Conservation (phyloP, 2,113 vertebrate species). For the Mungos mungo region DNA sequence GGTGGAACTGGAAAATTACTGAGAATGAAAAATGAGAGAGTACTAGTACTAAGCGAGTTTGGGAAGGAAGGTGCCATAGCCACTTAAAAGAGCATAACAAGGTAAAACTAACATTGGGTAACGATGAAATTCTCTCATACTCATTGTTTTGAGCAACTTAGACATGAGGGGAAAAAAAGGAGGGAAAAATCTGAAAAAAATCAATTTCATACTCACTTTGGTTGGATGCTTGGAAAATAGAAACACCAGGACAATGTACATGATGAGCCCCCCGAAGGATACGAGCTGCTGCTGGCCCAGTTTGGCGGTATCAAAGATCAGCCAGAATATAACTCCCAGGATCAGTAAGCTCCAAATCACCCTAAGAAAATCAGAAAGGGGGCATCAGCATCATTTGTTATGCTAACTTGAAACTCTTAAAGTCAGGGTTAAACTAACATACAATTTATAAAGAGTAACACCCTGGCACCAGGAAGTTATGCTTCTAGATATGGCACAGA, state of each 20-base stretch:
- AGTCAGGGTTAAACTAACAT: background rate
- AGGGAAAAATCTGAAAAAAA: background rate
- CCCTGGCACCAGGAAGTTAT: background rate
- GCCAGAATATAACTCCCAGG: conserved; percentile 85
- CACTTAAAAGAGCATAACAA: background rate
- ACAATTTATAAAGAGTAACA: background rate
- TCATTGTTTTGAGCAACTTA: conserved; percentile 17
- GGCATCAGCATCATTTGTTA: background rate
- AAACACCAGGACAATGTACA: conserved; percentile 86
- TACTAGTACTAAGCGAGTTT: background rate
- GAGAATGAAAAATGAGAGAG: conserved; percentile 22
- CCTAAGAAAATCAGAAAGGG: conserved; percentile 79
- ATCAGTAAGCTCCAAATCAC: conserved; percentile 75
- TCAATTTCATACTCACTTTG: conserved; percentile 82
- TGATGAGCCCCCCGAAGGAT: conserved; percentile 89
- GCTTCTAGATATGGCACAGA: background rate
- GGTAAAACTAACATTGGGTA: background rate
- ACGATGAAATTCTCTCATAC: background rate
- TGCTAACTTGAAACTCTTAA: background rate
- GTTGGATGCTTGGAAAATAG: conserved; percentile 92
- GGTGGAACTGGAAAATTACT: background rate
- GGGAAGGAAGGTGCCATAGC: background rate
- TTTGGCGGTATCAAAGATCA: conserved; percentile 88
- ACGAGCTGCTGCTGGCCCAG: conserved; percentile 86
- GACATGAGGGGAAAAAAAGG: background rate